Evolutionary conservation across 2,797 vertebrate species (phyloP), one percentile per base, ranked within the genome.

Genomic region (Gorsachius magnificus): DNA sequence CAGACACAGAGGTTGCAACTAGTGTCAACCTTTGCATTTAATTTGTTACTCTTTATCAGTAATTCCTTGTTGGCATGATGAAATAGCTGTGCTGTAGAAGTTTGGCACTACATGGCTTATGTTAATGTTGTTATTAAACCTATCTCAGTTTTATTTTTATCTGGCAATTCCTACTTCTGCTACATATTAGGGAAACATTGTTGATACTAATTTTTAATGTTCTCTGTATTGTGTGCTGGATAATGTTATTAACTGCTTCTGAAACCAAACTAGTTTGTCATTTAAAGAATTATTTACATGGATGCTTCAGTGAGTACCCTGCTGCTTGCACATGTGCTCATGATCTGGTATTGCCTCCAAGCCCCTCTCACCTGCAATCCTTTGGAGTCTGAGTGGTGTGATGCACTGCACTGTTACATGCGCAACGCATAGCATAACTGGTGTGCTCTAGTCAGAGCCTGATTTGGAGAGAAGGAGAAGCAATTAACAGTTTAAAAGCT

Each of bases 81-180:
- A 90, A 84, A 58, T 85, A 70, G 11, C 56, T 80, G 38, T 87
- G 56, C 60, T 93, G 83, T 61, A 90, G 89, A 71, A 83, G 22
- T 69, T 24, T 76, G 51, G 57, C 66, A 29, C 65, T 89, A 4
- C 38, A 35, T 63, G 75, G 56, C 54, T 76, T 79, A 65, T 79
- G 68, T 84, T 87, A 95, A 87, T 74, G 48, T n/a, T 50, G 28
- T 86, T 86, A 66, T 74, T 93, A 90, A 92, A 90, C 38, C 36
- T 70, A n/a, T 71, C 53, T 83, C 16, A 5, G 15, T 56, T 86
- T 91, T 84, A 78, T 61, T 81, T 93, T 28, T 20, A 57, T 57
- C 50, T 64, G 58, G 41, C 63, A 90, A 60, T 83, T 83, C 56
- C 54, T 78, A 29, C 71, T 83, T 64, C 78, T 83, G 36, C 60